A percentile compares a stretch with the other conserved stretches of the same genome.
Evolutionary conservation across 23 tunicate species (phyloP).

Genomic region (Phallusia fumigata): DNA sequence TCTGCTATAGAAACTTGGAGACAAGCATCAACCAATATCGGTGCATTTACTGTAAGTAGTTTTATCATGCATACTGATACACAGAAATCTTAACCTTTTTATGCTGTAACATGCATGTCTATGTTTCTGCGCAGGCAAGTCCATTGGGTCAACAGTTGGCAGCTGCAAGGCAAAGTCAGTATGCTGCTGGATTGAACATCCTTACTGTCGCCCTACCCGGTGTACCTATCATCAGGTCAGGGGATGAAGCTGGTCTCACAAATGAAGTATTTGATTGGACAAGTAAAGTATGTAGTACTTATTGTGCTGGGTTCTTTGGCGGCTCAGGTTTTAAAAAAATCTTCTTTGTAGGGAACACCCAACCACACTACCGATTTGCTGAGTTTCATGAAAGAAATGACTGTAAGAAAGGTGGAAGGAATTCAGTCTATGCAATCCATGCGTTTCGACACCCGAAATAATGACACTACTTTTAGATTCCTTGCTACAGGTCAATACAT

Average conservation of each 20-base stretch:
- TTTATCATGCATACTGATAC: neutral
- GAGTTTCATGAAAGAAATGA: constrained; percentile 16
- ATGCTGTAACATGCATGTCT: neutral
- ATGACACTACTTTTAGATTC: constrained; percentile 46
- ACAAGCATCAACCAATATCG: constrained; percentile 16
- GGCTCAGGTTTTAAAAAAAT: neutral
- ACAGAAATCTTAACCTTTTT: neutral
- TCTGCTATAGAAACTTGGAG: constrained; percentile 25
- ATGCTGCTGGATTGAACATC: constrained; percentile 22
- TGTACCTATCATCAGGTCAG: constrained; percentile 37
- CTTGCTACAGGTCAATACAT: constrained; percentile 38
- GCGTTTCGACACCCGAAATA: constrained; percentile 54
- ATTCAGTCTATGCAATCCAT: constrained; percentile 52
- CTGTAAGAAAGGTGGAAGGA: constrained; percentile 37
- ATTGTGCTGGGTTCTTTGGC: neutral
- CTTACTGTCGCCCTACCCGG: constrained; percentile 43
- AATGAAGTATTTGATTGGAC: constrained; percentile 33
- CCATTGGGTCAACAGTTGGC: constrained; percentile 8
- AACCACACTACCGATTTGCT: neutral
- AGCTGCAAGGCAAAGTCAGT: constrained; percentile 9
- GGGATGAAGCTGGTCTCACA: constrained; percentile 35
- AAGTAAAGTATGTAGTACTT: neutral
- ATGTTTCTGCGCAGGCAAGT: constrained; percentile 4
- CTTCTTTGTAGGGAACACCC: neutral
- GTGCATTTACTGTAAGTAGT: constrained; percentile 21